Percentiles rank a stretch among this genome's conserved stretches.
Conservation (phyloP, 1,140 invertebrate species). For the Atta cephalotes region DNA sequence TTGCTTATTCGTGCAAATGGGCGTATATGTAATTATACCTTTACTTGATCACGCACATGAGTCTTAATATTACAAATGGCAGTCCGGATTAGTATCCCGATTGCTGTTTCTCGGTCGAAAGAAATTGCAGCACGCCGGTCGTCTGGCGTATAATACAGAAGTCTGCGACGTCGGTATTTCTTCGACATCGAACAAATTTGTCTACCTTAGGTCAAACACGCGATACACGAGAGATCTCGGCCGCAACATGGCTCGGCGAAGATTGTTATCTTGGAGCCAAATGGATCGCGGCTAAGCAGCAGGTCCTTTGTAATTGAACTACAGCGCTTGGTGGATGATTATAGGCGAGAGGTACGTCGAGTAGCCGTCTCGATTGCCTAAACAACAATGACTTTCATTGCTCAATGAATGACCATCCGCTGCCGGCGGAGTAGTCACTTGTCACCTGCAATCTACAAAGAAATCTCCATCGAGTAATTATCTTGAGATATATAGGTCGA, state of each 20-base stretch:
- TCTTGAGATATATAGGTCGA: conserved; percentile 45
- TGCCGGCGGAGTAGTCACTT: conserved; percentile 66
- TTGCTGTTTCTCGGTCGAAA: conserved; percentile 5
- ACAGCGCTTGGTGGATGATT: conserved; percentile 67
- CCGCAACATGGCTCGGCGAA: conserved; percentile 34
- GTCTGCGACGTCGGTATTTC: conserved; percentile 37
- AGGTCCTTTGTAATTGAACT: conserved; percentile 68
- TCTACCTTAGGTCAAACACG: conserved; percentile 18
- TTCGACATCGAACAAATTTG: conserved; percentile 43
- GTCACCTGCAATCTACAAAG: conserved; percentile 68
- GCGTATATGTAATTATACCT: conserved; percentile 38
- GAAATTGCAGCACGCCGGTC: conserved; percentile 24
- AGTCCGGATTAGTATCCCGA: conserved; percentile 29
- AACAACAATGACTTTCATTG: conserved; percentile 74
- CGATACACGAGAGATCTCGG: conserved; percentile 30
- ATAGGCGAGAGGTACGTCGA: conserved; percentile 54
- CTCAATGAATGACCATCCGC: conserved; percentile 71
- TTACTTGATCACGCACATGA: neutral
- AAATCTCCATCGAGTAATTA: conserved; percentile 59
- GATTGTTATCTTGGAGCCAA: conserved; percentile 64
- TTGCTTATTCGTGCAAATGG: conserved; percentile 33
- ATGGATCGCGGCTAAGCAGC: conserved; percentile 60
- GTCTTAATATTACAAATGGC: conserved; percentile 46
- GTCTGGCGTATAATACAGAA: conserved; percentile 34
- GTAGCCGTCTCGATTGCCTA: conserved; percentile 63